Evolutionary conservation across 2,113 vertebrate species (phyloP).

Genomic region (Parus major): DNA sequence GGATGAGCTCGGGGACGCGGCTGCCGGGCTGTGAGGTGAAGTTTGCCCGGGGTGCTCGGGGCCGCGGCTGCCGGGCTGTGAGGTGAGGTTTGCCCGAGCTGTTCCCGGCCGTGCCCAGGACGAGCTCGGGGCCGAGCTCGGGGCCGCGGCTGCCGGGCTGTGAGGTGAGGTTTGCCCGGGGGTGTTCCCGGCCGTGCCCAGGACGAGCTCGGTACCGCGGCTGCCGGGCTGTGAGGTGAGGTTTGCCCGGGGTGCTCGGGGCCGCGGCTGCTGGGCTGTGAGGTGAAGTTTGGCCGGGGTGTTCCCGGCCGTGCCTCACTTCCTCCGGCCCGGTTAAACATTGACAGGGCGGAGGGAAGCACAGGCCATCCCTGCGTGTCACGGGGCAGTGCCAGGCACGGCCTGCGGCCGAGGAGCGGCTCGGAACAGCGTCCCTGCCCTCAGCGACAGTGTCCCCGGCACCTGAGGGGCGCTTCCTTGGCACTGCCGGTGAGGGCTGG

Average conservation of each 20-base stretch:
- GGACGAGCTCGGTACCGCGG: no score
- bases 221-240: no score
- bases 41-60: no score
- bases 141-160: no score
- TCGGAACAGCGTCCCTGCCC: not conserved
- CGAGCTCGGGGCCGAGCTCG: no score
- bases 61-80: no score
- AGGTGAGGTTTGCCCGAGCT: no score
- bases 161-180: no score
- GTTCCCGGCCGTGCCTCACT: not conserved
- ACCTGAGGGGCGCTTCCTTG: accelerated
- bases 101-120: no score
- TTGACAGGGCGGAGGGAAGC: conserved; percentile 35
- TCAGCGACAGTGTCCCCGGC: accelerated
- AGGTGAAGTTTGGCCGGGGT: not conserved
- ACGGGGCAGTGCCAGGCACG: not conserved
- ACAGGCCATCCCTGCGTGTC: not conserved
- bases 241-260: not conserved
- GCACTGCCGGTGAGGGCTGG: not conserved
- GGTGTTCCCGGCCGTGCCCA: not conserved
- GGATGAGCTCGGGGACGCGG: no score
- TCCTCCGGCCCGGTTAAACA: conserved; percentile 27
- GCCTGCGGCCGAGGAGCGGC: not conserved
- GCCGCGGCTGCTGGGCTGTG: no score
- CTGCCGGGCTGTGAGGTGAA: no score